phyloP scores from a whole-genome alignment of 2,113 vertebrate genomes.

The Mohoua ochrocephala region DNA sequence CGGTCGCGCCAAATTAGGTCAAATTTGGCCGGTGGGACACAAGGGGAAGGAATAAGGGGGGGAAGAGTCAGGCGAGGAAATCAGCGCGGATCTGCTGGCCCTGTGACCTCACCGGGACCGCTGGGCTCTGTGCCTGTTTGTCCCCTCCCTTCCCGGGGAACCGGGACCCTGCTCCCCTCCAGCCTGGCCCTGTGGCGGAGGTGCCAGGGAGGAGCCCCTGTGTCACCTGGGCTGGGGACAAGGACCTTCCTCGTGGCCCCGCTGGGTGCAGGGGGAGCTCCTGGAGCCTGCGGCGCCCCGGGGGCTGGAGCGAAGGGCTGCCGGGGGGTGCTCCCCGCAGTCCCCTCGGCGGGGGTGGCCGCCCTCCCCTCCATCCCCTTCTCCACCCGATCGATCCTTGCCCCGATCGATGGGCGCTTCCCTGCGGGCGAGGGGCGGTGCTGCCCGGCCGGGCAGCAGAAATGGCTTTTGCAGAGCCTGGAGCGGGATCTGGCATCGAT shows the following conservation, averaged over 20 bases:
- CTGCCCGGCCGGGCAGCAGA: neutral
- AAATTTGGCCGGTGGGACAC: neutral
- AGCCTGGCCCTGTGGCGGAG: neutral
- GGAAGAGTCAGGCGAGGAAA: neutral
- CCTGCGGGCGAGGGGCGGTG: neutral
- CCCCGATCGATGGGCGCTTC: conserved; percentile 47
- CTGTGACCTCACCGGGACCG: neutral
- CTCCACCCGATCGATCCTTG: neutral
- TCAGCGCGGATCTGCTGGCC: neutral
- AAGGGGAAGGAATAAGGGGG: neutral
- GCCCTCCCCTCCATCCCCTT: neutral
- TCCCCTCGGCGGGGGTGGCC: neutral
- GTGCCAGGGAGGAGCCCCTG: neutral
- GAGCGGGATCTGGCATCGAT: conserved; percentile 54
- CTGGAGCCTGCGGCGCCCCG: neutral
- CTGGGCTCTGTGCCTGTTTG: neutral
- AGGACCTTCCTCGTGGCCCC: neutral
- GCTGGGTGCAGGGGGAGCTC: neutral
- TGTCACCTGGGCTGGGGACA: neutral
- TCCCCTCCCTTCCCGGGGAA: neutral
- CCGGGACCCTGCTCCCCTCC: neutral
- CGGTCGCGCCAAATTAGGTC: conserved; percentile 47
- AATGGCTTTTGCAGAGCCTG: conserved; percentile 28
- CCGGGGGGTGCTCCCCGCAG: neutral
- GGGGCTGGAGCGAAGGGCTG: neutral